A percentile compares a stretch with the other conserved stretches of the same genome.
Evolutionary conservation across 2,113 vertebrate genomes (phyloP).

Genomic region (Myotis davidii): DNA sequence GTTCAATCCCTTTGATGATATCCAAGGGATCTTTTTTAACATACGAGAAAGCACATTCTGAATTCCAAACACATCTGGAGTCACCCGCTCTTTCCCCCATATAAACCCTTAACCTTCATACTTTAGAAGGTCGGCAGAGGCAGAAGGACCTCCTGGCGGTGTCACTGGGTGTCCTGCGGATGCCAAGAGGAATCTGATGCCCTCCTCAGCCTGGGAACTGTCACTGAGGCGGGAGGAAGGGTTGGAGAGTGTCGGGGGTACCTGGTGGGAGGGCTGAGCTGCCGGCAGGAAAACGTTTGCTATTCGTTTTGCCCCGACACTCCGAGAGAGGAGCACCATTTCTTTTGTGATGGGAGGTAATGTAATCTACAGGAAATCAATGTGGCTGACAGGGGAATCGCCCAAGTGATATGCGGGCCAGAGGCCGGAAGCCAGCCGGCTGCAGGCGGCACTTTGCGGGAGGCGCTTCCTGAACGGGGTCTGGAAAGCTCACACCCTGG

Average conservation of each 20-base stretch:
- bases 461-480: background rate
- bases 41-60: slow-evolving; percentile 82
- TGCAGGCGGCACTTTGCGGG: background rate
- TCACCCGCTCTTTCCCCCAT: slow-evolving; percentile 77
- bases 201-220: slow-evolving; percentile 63
- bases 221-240: background rate
- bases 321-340: slow-evolving; percentile 68
- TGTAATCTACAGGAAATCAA: slow-evolving; percentile 82
- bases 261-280: slow-evolving; percentile 63
- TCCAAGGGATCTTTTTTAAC: slow-evolving; percentile 86
- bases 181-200: slow-evolving; percentile 71
- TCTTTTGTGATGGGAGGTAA: slow-evolving; percentile 83
- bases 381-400: slow-evolving; percentile 77
- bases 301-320: slow-evolving; percentile 76
- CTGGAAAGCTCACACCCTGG: background rate
- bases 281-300: slow-evolving; percentile 77
- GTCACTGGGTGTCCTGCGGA: slow-evolving; percentile 73
- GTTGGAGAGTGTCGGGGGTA: background rate
- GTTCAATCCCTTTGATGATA: slow-evolving; percentile 87
- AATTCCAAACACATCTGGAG: slow-evolving; percentile 85
- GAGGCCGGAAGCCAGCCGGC: slow-evolving; percentile 66
- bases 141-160: slow-evolving; percentile 71
- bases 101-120: slow-evolving; percentile 85
- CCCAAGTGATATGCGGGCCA: slow-evolving; percentile 71
- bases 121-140: slow-evolving; percentile 84